Evolutionary conservation across 2,797 vertebrate genomes (phyloP), one percentile per base, ranked within the genome.

Genomic region (Orientallactaga sibirica): DNA sequence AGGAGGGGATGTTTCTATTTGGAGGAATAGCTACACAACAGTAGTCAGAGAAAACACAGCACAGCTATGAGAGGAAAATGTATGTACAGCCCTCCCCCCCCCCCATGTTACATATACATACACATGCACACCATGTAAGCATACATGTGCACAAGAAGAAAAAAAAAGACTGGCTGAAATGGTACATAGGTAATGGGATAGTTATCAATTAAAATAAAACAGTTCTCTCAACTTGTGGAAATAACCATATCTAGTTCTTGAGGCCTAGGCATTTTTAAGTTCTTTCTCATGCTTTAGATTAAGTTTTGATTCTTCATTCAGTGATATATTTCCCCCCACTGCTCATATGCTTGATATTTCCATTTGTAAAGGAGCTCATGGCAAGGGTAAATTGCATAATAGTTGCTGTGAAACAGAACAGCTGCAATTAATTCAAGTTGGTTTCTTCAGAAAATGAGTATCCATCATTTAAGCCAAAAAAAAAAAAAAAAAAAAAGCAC

Each of bases 271-370:
- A 19, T 88, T 95, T 86, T 94, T 74, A 77, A 85, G 11, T 76
- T 91, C 61, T 92, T 93, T 89, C 75, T 43, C 20, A 4, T 19
- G 61, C 73, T 81, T 92, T 71, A 91, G 77, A 93, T 90, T 92
- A 84, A 88, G 88, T 94, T 96, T 92, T 94, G 77, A 90, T 91
- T 83, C 68, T 92, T 95, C 73, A 83, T 94, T 84, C 92, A 96
- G 80, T 84, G 61, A 24, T 91, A 41, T 81, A 48, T 83, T 91
- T 19, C 79, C 2, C 64, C 64, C 16, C 58, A 73, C 66, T 84
- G 77, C 27, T 55, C 84, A 70, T 87, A 55, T 33, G 43, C 52
- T 87, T 58, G 11, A 52, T 25, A 86, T 89, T 96, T 95, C 66
- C 86, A 85, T 94, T 93, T 94, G 73, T 70, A 91, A 96, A 92